Base-by-base conservation (phyloP, 1,140 invertebrate genomes). In the Oryzaephilus surinamensis region DNA sequence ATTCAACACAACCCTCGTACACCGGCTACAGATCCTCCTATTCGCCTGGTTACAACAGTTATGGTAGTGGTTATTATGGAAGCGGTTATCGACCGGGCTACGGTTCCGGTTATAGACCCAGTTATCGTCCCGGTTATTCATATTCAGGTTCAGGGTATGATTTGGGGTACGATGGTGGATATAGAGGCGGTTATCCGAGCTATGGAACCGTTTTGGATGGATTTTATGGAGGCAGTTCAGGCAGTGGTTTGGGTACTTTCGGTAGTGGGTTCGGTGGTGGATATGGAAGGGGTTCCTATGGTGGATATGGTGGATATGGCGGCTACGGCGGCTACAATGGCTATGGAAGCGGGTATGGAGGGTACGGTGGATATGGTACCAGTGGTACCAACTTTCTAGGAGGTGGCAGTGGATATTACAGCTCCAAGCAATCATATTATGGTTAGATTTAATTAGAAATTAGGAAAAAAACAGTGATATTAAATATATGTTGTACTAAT, bases 331-430 rank as follows among this genome's bases (percentile, higher is more conserved):
- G 19, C 20, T 37, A 32, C 17, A 20, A 33, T 13, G 15, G 26
- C 12, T 44, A 44, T 26, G 32, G 32, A 1, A 23, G 27, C 5
- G 30, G 30, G 12, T 44, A 32, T 33, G 34, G 28, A 38, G 24
- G 35, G 26, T 17, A 43, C 31, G 26, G 28, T 28, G 13, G 36
- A 12, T 24, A 10, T 24, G 5, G 23, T 24, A n/a, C 10, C 23
- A 11, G 23, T 24, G 23, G 23, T 24, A 24, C 23, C 11, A 24
- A 24, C 8, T 24, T 7, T 10, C 27, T 29, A 12, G 36, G 36
- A 7, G 23, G 41, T 32, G 31, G 32, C 19, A 10, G 34, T 12
- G 27, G 30, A 15, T 35, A 42, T 11, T 20, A 30, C 32, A 33
- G 30, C 37, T 39, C 32, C 15, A 36, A 36, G 13, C 26, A 36